Conservation (phyloP, 1,140 invertebrate genomes). For the Myzus persicae region DNA sequence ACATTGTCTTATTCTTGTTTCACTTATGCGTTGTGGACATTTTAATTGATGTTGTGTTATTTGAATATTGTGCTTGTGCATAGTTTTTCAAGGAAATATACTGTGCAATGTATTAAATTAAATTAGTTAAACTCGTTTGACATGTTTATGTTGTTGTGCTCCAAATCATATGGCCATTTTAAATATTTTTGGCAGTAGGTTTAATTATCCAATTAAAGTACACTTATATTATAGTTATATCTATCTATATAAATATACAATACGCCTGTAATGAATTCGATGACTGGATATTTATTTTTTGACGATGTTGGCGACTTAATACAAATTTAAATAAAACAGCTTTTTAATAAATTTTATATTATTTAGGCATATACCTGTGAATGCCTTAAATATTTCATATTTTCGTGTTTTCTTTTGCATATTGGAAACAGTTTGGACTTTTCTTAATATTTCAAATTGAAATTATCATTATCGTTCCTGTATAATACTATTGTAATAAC, state of each 20-base stretch:
- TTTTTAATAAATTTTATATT: too few species aligned
- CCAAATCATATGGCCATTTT: not conserved
- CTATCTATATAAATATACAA: not conserved
- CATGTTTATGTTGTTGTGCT: not conserved
- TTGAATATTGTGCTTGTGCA: not conserved
- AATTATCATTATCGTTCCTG: not conserved
- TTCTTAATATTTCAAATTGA: not conserved
- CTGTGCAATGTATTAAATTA: not conserved
- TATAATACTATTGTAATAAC: not conserved
- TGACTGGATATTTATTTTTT: not conserved
- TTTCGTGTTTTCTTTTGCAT: not conserved
- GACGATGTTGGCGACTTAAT: not conserved
- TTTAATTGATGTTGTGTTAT: conserved; percentile 1
- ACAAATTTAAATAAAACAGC: not conserved
- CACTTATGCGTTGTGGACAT: not conserved
- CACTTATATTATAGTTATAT: not conserved
- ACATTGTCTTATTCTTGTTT: not conserved
- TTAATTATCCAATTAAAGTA: not conserved
- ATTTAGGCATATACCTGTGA: not conserved
- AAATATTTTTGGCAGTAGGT: not conserved
- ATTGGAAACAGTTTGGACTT: not conserved
- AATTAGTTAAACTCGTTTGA: conserved; percentile 27
- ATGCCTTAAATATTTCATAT: not conserved
- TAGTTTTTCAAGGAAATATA: not conserved
- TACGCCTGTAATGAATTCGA: not conserved